Percentiles rank a stretch among this genome's conserved stretches.
These are phyloP conservation scores for Hydrozoanthus gracilis DNA, from an alignment of 92 coral and sea anemone genomes.

Conservation along the genomic window DNA sequence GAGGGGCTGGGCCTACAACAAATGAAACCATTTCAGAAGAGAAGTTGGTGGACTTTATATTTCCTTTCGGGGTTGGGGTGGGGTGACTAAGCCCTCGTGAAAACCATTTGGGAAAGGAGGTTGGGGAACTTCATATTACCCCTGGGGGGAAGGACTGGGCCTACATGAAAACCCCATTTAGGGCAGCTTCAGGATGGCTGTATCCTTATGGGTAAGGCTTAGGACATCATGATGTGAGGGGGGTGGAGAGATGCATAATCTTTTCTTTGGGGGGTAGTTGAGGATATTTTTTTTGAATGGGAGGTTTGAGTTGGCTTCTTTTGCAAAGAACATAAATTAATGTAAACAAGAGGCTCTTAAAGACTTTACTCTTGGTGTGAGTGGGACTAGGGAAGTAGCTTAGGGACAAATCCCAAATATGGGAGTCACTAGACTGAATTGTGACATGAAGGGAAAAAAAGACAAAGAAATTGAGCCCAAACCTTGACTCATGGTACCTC, in stretches of 20 bases:
- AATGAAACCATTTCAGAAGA: conserved; percentile 2
- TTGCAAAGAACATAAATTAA: conserved; percentile 5
- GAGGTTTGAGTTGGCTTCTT: conserved; percentile 2
- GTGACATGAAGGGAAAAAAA: too few relatives aligned
- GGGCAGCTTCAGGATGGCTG: not conserved
- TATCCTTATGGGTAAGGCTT: conserved; percentile 8
- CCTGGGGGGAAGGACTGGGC: conserved; percentile 2
- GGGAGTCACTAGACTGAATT: too few relatives aligned
- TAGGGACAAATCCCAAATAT: too few relatives aligned
- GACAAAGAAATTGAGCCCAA: too few relatives aligned
- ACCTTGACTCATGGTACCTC: too few relatives aligned
- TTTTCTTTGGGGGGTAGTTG: not conserved
- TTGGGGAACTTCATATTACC: too few relatives aligned
- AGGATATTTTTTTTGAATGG: not conserved
- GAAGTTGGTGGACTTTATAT: not conserved
- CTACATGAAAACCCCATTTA: not conserved
- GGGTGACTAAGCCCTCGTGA: conserved; percentile 11
- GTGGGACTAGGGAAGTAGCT: too few relatives aligned
- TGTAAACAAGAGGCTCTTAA: too few relatives aligned
- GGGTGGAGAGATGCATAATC: not conserved
- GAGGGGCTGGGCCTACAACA: not conserved
- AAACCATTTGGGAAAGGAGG: conserved; percentile 1
- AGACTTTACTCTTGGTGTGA: too few relatives aligned
- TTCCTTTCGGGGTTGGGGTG: conserved; percentile 5
- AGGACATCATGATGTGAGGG: not conserved